These are phyloP conservation scores for Octodonta nipae DNA, from an alignment of 2,888 invertebrate species.

Conservation along the genomic window DNA sequence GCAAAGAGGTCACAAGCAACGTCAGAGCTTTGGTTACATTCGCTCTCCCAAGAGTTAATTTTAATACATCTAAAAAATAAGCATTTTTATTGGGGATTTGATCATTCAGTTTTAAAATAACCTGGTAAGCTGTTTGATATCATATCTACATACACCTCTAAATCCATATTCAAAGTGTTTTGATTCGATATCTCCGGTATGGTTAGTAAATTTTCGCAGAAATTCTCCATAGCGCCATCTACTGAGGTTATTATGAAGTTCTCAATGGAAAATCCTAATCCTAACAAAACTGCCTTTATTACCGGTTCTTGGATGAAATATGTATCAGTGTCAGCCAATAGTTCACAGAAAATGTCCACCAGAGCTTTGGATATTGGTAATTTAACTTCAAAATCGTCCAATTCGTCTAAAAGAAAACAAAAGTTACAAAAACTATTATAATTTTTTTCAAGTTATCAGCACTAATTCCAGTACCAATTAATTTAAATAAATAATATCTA, in stretches of 20 bases:
- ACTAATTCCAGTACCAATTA: too few relatives aligned
- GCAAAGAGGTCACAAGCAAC: slow-evolving; percentile 35
- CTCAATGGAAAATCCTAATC: slow-evolving; percentile 36
- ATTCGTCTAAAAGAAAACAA: slow-evolving; percentile 33
- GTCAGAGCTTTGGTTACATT: slow-evolving; percentile 27
- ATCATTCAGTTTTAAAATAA: slow-evolving; percentile 13
- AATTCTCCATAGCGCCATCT: slow-evolving; percentile 20
- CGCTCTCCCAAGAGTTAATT: slow-evolving; percentile 32
- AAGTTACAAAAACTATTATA: too few relatives aligned
- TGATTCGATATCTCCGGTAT: slow-evolving; percentile 19
- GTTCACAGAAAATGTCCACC: slow-evolving; percentile 38
- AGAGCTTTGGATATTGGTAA: slow-evolving; percentile 36
- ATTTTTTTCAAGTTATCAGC: too few relatives aligned
- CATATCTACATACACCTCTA: slow-evolving; percentile 24
- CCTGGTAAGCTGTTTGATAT: slow-evolving; percentile 26
- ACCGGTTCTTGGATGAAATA: slow-evolving; percentile 38
- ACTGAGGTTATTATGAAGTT: slow-evolving; percentile 17
- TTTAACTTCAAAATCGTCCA: slow-evolving; percentile 39
- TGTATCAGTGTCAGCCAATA: slow-evolving; percentile 36
- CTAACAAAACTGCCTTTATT: slow-evolving; percentile 35
- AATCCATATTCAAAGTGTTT: slow-evolving; percentile 24
- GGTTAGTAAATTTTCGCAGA: slow-evolving; percentile 19
- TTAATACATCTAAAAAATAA: slow-evolving; percentile 23
- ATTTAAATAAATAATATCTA: too few relatives aligned
- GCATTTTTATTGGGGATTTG: background rate